phyloP scores from a whole-genome alignment of 1,140 invertebrate species.

The Pseudomyrmex cubaensis region DNA sequence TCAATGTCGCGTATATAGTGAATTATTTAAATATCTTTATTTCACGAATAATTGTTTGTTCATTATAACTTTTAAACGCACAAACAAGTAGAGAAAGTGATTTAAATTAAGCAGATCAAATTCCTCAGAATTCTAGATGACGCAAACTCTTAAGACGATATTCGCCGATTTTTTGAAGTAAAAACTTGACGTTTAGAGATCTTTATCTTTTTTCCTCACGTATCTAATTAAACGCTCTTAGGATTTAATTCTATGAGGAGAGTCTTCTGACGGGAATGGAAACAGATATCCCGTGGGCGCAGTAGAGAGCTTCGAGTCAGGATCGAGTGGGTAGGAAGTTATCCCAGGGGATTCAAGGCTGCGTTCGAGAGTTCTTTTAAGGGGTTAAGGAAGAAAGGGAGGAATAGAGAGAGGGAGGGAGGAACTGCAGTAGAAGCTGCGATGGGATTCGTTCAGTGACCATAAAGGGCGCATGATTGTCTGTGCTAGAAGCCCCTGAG shows the following conservation, averaged over 20 bases:
- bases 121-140: neutral
- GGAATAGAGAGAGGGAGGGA: neutral
- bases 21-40: no score
- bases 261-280: constrained; percentile 19
- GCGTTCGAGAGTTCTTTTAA: constrained; percentile 29
- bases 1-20: no score
- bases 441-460: constrained; percentile 40
- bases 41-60: no score
- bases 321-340: constrained; percentile 51
- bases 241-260: constrained; percentile 47
- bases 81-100: no score
- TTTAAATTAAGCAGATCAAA: neutral
- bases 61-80: no score
- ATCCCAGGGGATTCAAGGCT: constrained; percentile 37
- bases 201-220: neutral
- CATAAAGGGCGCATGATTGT: constrained; percentile 52
- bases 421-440: neutral
- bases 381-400: no score
- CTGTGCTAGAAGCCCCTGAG: neutral
- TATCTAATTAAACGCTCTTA: constrained; percentile 54
- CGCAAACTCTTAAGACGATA: neutral
- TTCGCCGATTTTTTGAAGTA: neutral
- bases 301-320: constrained; percentile 32
- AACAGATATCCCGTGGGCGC: constrained; percentile 28
- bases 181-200: neutral